phyloP scores from a whole-genome alignment of 2,888 invertebrate species.

The Pollenia angustigena region DNA sequence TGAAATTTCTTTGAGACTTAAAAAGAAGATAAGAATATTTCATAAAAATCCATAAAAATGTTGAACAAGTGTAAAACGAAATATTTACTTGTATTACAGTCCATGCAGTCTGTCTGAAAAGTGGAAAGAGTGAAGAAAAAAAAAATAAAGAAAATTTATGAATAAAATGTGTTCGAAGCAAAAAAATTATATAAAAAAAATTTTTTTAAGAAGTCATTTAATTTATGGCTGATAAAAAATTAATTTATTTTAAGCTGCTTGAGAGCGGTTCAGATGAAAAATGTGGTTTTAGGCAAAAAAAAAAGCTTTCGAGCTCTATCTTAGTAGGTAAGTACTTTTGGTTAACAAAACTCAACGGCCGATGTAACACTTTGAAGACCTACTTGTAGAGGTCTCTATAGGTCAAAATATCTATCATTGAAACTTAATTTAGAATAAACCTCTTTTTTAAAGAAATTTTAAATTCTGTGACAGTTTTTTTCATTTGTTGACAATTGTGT shows the following conservation, averaged over 20 bases:
- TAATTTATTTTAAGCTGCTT: background rate
- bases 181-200: background rate
- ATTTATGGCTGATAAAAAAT: background rate
- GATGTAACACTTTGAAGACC: too few relatives aligned
- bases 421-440: too few relatives aligned
- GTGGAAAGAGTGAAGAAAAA: background rate
- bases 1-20: background rate
- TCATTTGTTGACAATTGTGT: too few relatives aligned
- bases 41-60: constrained; percentile 20
- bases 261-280: background rate
- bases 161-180: background rate
- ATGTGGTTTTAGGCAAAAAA: background rate
- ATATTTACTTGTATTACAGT: background rate
- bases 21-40: constrained; percentile 10
- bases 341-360: too few relatives aligned
- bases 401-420: too few relatives aligned
- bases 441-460: too few relatives aligned
- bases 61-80: constrained; percentile 25
- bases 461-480: too few relatives aligned
- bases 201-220: background rate
- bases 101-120: background rate
- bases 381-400: too few relatives aligned
- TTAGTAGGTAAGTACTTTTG: too few relatives aligned
- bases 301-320: too few relatives aligned
- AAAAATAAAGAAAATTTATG: background rate